Evolutionary conservation across 2,888 invertebrate genomes (phyloP), one percentile per base, ranked within the genome.

Genomic region (Rhyacophila evoluta): DNA sequence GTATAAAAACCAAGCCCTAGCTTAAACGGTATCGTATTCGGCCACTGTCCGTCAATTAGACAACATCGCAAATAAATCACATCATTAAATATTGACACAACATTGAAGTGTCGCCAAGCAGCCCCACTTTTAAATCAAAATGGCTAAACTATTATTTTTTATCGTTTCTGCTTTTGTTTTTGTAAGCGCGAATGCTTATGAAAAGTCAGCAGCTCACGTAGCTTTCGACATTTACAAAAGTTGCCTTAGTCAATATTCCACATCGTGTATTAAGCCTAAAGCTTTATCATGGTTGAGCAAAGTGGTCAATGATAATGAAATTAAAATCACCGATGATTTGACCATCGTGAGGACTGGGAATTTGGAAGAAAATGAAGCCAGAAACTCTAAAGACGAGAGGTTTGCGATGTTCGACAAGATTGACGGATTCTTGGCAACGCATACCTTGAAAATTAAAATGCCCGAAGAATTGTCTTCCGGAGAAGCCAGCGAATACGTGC

Each of bases 221-320:
- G 89, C 92, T 15, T 88, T 88, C 82, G 93, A 93, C 84, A 92
- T 94, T 87, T 94, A 94, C 85, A 87, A 90, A 74, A 90, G 91
- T 85, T 94, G 94, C 84, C 85, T 94, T 71, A 92, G 92, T 85
- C 92, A 93, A 84, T 92, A 93, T 84, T 93, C 93, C 55, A 89
- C 93, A 82, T 91, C 91, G 84, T 96, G 96, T 87, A 93, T 94
- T 75, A 93, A 94, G 84, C 95, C 95, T 6, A 94, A 94, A 86
- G 92, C 95, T 69, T 86, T 95, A 84, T 91, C 92, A 83, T 95
- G 95, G 93, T 90, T 95, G 83, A 93, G 92, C 83, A 89, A 91
- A 79, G 93, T 93, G 1, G 87, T 91, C 19, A 90, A 92, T 83
- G 91, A 94, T 83, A 93, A 94, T 77, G 92, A 92, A 85, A 93